Percentiles rank a stretch among this genome's conserved stretches.
Conservation (phyloP, 92 coral and sea anemone species). For the Diadumene lineata region DNA sequence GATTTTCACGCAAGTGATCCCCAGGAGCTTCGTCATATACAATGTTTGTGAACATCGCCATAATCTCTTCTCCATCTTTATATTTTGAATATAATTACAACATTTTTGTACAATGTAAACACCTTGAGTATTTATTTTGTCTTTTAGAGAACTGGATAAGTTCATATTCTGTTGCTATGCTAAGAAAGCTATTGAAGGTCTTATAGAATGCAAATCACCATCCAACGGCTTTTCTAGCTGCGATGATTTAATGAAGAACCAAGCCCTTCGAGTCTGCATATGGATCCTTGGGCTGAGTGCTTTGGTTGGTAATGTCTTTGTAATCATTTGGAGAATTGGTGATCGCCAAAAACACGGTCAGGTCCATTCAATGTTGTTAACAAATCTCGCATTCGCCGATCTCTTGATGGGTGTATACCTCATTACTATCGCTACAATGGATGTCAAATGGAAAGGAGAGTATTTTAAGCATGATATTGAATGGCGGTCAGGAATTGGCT, state of each 20-base stretch:
- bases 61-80: not conserved
- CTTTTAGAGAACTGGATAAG: slow-evolving; percentile 48
- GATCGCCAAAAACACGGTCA: slow-evolving; percentile 31
- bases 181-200: slow-evolving; percentile 39
- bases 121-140: no score
- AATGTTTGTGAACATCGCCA: no score
- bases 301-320: slow-evolving; percentile 52
- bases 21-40: no score
- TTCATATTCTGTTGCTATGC: slow-evolving; percentile 63
- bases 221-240: slow-evolving; percentile 67
- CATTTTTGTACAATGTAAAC: no score
- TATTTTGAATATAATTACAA: no score
- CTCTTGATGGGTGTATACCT: slow-evolving; percentile 69
- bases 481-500: slow-evolving; percentile 72
- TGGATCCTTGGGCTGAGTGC: slow-evolving; percentile 70
- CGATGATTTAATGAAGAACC: slow-evolving; percentile 73
- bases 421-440: slow-evolving; percentile 60
- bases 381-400: slow-evolving; percentile 64
- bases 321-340: slow-evolving; percentile 49
- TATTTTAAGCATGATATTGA: slow-evolving; percentile 64
- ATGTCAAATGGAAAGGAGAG: slow-evolving; percentile 68
- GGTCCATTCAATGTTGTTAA: slow-evolving; percentile 49
- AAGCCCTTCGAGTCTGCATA: slow-evolving; percentile 46
- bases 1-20: no score
- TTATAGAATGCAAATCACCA: slow-evolving; percentile 52